A percentile compares a stretch with the other conserved stretches of the same genome.
Conservation (phyloP, 2,888 invertebrate genomes). For the Athripsodes cinereus region DNA sequence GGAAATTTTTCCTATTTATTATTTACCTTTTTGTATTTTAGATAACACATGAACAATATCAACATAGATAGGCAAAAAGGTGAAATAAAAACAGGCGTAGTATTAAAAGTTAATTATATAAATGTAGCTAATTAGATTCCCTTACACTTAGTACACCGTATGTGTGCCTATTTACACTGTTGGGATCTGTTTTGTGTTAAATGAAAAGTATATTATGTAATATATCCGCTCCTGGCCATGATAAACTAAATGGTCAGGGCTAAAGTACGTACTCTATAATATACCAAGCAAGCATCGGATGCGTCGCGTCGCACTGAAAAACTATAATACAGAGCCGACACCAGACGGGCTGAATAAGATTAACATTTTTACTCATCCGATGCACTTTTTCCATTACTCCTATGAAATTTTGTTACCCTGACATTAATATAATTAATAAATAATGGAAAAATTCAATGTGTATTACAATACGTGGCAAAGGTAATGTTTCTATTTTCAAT, state of each 20-base stretch:
- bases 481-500: too few species aligned
- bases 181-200: not conserved
- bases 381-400: not conserved
- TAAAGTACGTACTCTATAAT: too few species aligned
- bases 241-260: not conserved
- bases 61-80: too few species aligned
- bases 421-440: too few species aligned
- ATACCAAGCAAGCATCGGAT: not conserved
- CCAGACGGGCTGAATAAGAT: not conserved
- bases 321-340: not conserved
- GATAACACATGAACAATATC: too few species aligned
- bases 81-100: too few species aligned
- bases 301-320: not conserved
- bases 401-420: not conserved
- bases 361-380: not conserved
- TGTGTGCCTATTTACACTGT: not conserved
- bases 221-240: not conserved
- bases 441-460: too few species aligned
- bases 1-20: too few species aligned
- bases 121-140: not conserved
- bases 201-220: not conserved
- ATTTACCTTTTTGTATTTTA: too few species aligned
- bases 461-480: too few species aligned
- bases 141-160: not conserved
- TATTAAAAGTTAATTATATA: not conserved